Evolutionary conservation across 2,797 vertebrate genomes (phyloP).

Genomic region (Hypotaenidia okinawae): DNA sequence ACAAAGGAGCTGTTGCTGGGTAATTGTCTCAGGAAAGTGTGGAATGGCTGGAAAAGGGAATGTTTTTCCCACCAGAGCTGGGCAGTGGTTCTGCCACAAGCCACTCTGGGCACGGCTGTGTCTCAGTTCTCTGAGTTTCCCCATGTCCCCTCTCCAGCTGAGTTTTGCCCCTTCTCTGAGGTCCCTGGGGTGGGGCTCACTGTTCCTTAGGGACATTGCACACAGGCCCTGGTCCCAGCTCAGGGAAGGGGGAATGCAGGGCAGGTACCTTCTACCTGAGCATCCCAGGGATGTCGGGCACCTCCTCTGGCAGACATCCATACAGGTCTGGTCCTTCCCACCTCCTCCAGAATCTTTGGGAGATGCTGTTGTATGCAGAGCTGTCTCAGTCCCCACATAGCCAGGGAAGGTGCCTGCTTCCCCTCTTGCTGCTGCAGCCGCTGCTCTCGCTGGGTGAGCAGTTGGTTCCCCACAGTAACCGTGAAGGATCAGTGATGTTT

Average conservation of each 20-base stretch:
- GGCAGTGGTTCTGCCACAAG: background rate
- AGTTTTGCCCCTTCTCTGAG: background rate
- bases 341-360: background rate
- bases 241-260: background rate
- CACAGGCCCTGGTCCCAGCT: background rate
- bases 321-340: background rate
- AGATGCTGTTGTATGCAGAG: fast-evolving
- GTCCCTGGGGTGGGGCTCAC: background rate
- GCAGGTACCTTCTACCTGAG: background rate
- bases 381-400: fast-evolving
- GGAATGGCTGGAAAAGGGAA: background rate
- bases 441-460: background rate
- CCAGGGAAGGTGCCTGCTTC: background rate
- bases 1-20: background rate
- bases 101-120: fast-evolving
- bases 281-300: background rate
- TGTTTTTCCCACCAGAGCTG: fast-evolving
- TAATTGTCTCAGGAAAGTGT: background rate
- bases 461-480: background rate
- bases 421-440: background rate
- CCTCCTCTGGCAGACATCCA: background rate
- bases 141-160: background rate
- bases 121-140: background rate
- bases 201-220: background rate
- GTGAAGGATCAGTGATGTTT: background rate